Conservation (phyloP, 2,888 invertebrate genomes). For the Sylvicola cinctus region DNA sequence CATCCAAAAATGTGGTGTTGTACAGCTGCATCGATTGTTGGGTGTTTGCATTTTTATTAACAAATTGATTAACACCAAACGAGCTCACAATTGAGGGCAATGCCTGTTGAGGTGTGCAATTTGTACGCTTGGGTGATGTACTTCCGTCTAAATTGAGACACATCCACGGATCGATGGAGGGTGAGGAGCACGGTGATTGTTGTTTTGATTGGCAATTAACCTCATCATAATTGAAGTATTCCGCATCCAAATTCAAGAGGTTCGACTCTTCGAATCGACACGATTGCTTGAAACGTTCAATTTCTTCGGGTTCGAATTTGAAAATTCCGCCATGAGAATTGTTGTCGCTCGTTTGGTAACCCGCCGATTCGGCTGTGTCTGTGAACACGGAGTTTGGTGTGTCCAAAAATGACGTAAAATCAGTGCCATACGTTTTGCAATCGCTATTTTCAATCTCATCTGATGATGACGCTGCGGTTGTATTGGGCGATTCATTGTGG, state of each 20-base stretch:
- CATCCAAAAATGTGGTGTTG: slow-evolving; percentile 6
- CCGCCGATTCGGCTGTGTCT: slow-evolving; percentile 6
- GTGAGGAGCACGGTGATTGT: slow-evolving; percentile 25
- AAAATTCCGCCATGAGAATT: slow-evolving; percentile 17
- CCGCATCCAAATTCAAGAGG: slow-evolving; percentile 17
- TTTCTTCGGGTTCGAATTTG: slow-evolving; percentile 26
- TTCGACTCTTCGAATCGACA: slow-evolving; percentile 4
- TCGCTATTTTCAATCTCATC: no score
- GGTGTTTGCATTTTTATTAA: slow-evolving; percentile 6
- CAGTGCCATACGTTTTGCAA: neutral
- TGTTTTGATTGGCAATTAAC: slow-evolving; percentile 27
- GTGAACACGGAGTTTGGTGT: slow-evolving; percentile 22
- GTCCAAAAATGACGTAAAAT: slow-evolving; percentile 14
- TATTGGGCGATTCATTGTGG: neutral
- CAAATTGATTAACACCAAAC: slow-evolving; percentile 13
- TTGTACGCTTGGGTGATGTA: slow-evolving; percentile 6
- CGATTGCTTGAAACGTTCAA: slow-evolving; percentile 18
- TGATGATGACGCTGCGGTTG: no score
- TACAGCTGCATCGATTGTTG: slow-evolving; percentile 6
- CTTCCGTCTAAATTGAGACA: slow-evolving; percentile 10
- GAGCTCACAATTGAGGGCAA: slow-evolving; percentile 23
- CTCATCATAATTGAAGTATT: slow-evolving; percentile 26
- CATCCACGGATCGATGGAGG: slow-evolving; percentile 24
- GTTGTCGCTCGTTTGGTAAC: slow-evolving; percentile 5
- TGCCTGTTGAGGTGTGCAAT: slow-evolving; percentile 9